These are phyloP conservation scores for Uria lomvia DNA, from an alignment of 2,113 vertebrate genomes.

Conservation along the genomic window DNA sequence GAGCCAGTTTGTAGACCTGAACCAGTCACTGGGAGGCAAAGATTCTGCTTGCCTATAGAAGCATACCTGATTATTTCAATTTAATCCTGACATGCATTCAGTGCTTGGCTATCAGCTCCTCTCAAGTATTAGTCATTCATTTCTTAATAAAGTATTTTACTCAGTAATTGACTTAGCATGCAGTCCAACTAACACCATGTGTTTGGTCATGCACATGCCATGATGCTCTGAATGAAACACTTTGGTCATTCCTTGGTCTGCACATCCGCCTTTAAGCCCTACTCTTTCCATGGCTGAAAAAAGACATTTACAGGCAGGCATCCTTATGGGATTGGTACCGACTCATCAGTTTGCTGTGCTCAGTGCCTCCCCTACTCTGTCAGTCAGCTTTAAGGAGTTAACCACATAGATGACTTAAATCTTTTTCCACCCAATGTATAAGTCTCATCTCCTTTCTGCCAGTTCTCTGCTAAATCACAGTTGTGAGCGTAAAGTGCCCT, in stretches of 20 bases:
- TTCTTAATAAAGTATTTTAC: neutral
- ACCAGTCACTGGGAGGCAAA: neutral
- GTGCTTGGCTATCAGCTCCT: neutral
- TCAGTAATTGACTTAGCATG: neutral
- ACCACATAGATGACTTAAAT: neutral
- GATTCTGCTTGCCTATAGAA: neutral
- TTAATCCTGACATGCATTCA: neutral
- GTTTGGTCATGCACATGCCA: fast-evolving
- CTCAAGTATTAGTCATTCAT: neutral
- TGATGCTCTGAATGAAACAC: neutral
- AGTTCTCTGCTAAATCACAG: neutral
- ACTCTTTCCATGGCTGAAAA: neutral
- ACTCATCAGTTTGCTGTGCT: neutral
- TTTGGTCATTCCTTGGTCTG: neutral
- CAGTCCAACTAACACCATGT: fast-evolving
- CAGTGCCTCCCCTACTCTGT: neutral
- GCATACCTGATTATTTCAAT: neutral
- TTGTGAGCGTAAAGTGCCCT: neutral
- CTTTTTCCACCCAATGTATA: neutral
- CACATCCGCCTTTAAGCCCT: neutral
- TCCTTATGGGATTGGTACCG: neutral
- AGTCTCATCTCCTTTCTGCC: neutral
- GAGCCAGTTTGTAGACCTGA: neutral
- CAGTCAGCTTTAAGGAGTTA: neutral
- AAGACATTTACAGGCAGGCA: neutral